phyloP scores from a whole-genome alignment of 2,888 invertebrate genomes.

The Ormyrus rosae region DNA sequence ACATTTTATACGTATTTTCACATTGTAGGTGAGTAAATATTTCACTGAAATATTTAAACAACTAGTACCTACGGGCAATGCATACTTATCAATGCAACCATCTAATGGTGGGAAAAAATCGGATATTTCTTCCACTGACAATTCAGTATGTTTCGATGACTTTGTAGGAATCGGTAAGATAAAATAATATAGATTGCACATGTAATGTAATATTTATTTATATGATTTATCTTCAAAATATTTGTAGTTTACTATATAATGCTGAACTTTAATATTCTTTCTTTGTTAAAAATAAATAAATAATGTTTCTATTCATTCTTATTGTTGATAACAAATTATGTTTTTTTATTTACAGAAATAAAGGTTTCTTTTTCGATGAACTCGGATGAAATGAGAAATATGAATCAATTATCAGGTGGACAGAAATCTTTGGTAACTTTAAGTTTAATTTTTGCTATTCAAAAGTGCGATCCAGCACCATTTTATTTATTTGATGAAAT shows the following conservation, averaged over 20 bases:
- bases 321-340: too few species aligned
- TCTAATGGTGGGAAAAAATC: conserved; percentile 76
- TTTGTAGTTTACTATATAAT: too few species aligned
- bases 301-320: too few species aligned
- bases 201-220: neutral
- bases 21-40: conserved; percentile 87
- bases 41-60: conserved; percentile 99
- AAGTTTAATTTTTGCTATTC: conserved; percentile 98
- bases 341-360: conserved; percentile 80
- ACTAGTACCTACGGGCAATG: conserved; percentile 95
- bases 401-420: conserved; percentile 99
- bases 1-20: conserved; percentile 21
- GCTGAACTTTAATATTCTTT: too few species aligned
- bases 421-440: conserved; percentile 99
- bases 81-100: conserved; percentile 93
- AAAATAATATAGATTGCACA: neutral
- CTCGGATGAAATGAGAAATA: conserved; percentile 97
- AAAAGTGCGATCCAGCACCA: conserved; percentile 99
- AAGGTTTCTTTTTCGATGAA: conserved; percentile 96
- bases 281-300: too few species aligned
- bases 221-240: too few species aligned
- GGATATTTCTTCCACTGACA: conserved; percentile 73
- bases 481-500: conserved; percentile 99
- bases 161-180: conserved; percentile 75
- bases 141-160: conserved; percentile 80